Conservation (phyloP, 2,113 vertebrate species). For the Nicator chloris region DNA sequence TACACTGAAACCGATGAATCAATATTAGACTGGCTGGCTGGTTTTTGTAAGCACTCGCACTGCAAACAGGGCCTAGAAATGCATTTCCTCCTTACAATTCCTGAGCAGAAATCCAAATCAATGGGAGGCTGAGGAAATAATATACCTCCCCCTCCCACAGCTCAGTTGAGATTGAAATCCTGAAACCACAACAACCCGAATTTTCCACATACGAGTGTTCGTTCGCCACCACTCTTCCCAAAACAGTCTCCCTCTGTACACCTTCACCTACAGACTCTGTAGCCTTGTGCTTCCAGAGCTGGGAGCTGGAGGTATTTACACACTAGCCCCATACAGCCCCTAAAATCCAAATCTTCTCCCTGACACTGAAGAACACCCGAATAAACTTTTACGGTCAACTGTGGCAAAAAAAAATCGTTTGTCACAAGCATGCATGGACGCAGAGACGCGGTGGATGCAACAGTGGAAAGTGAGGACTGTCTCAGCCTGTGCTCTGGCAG, state of each 20-base stretch:
- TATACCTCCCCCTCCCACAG: accelerated
- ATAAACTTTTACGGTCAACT: neutral
- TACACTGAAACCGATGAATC: neutral
- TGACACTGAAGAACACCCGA: accelerated
- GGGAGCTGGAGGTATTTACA: neutral
- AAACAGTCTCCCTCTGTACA: neutral
- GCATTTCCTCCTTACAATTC: neutral
- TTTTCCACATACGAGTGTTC: accelerated
- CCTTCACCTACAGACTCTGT: accelerated
- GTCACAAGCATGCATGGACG: neutral
- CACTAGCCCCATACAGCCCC: accelerated
- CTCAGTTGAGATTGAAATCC: neutral
- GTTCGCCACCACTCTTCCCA: accelerated
- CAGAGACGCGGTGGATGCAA: accelerated
- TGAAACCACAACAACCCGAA: neutral
- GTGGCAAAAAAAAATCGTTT: accelerated
- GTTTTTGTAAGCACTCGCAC: neutral
- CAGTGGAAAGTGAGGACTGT: neutral
- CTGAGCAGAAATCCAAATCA: neutral
- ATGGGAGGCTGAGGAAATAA: neutral
- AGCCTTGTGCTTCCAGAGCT: neutral
- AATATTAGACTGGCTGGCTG: neutral
- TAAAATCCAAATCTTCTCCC: neutral
- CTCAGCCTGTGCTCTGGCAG: neutral
- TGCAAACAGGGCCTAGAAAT: neutral